phyloP scores from a whole-genome alignment of 2,797 vertebrate genomes.

The Cryptoblepharus egeriae region DNA sequence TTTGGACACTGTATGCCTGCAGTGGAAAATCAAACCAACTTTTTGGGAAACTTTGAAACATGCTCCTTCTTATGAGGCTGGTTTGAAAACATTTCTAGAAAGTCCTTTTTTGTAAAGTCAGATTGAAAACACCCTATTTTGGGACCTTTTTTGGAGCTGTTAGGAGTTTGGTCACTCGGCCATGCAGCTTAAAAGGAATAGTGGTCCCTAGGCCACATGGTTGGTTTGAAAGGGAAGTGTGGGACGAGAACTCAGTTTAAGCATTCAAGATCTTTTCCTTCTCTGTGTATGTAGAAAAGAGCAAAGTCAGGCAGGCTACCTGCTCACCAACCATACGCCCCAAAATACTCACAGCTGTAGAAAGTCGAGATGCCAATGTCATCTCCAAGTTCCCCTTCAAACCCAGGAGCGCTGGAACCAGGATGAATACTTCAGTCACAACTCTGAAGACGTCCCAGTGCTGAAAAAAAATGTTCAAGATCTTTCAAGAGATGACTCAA shows the following conservation, averaged over 20 bases:
- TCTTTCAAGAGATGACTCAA: not conserved
- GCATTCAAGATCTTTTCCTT: not conserved
- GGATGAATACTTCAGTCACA: constrained; percentile 95
- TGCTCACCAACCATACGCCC: not conserved
- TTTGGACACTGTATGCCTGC: no score
- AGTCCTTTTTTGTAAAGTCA: no score
- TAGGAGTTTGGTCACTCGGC: no score
- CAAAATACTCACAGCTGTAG: constrained; percentile 91
- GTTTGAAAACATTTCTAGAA: no score
- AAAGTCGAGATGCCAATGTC: constrained; percentile 97
- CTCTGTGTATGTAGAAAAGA: no score
- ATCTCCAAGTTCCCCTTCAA: constrained; percentile 99
- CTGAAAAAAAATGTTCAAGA: constrained; percentile 74
- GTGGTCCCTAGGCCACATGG: not conserved
- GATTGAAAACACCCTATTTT: no score
- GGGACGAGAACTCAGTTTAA: not conserved
- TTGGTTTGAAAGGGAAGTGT: not conserved
- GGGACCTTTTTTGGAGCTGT: no score
- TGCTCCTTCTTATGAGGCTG: no score
- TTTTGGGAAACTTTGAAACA: no score
- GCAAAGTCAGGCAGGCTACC: rapidly evolving
- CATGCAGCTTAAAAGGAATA: no score
- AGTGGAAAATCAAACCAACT: no score
- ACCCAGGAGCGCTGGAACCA: constrained; percentile 94
- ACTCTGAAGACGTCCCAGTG: constrained; percentile 97